These are phyloP conservation scores for Cryptoleucopteryx plumbea DNA, from an alignment of 2,113 vertebrate species.

Conservation along the genomic window DNA sequence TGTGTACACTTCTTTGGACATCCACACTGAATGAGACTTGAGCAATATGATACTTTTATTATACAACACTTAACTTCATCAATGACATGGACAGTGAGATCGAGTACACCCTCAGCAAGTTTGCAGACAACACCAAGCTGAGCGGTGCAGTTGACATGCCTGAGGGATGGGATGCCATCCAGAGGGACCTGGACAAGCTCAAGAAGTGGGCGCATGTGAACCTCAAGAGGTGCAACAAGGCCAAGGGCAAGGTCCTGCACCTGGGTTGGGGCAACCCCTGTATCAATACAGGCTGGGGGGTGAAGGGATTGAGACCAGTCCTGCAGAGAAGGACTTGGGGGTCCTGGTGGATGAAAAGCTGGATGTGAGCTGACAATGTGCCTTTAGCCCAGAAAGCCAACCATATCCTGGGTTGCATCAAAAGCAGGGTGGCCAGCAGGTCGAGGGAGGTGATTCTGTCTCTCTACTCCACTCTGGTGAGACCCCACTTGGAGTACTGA, in stretches of 20 bases:
- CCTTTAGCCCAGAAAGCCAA: background rate
- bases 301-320: background rate
- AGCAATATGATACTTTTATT: background rate
- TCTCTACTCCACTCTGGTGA: background rate
- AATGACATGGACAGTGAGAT: background rate
- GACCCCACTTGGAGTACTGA: too few species aligned
- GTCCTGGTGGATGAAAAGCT: background rate
- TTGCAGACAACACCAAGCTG: background rate
- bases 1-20: background rate
- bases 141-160: accelerated
- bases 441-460: background rate
- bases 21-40: background rate
- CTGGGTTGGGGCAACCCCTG: accelerated
- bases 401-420: accelerated
- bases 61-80: background rate
- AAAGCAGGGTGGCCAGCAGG: background rate
- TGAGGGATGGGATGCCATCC: accelerated
- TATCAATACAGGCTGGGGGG: background rate
- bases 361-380: background rate
- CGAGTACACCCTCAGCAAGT: background rate
- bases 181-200: background rate
- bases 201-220: background rate
- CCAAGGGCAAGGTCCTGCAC: background rate
- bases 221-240: background rate
- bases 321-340: background rate